A percentile compares a stretch with the other conserved stretches of the same genome.
Evolutionary conservation across 2,797 vertebrate species (phyloP).

Genomic region (Thripadectes ignobilis): DNA sequence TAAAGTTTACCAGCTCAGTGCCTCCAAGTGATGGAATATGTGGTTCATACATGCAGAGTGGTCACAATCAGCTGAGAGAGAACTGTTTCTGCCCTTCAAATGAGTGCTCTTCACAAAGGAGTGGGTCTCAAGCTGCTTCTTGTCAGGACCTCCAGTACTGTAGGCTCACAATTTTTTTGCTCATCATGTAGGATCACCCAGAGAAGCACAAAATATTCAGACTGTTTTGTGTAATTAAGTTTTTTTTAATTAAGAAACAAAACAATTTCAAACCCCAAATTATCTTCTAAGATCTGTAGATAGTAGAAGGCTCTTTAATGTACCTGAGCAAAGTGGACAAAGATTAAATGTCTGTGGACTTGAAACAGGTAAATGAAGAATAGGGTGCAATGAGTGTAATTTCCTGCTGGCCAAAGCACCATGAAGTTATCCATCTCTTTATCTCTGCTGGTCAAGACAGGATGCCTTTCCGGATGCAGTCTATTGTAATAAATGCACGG

Average conservation of each 20-base stretch:
- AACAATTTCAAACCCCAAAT: neutral
- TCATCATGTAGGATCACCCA: neutral
- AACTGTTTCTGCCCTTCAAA: neutral
- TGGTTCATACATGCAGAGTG: neutral
- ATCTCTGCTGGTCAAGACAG: neutral
- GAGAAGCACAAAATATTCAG: neutral
- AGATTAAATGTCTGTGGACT: neutral
- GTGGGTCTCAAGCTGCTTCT: neutral
- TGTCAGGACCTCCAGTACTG: neutral
- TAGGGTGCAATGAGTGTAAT: neutral
- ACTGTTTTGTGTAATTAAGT: neutral
- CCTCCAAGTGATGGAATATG: neutral
- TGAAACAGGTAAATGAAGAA: neutral
- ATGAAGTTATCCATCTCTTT: neutral
- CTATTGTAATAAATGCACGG: neutral
- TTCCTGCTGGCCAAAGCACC: neutral
- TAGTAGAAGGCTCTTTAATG: neutral
- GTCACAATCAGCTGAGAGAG: neutral
- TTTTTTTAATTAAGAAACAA: neutral
- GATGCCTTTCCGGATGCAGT: neutral
- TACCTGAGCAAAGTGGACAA: neutral
- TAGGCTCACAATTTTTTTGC: neutral
- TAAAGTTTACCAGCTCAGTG: neutral
- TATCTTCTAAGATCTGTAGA: neutral
- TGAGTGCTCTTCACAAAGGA: neutral